A percentile compares a stretch with the other conserved stretches of the same genome.
Conservation (phyloP, 2,797 vertebrate genomes). For the Hydrolagus colliei region DNA sequence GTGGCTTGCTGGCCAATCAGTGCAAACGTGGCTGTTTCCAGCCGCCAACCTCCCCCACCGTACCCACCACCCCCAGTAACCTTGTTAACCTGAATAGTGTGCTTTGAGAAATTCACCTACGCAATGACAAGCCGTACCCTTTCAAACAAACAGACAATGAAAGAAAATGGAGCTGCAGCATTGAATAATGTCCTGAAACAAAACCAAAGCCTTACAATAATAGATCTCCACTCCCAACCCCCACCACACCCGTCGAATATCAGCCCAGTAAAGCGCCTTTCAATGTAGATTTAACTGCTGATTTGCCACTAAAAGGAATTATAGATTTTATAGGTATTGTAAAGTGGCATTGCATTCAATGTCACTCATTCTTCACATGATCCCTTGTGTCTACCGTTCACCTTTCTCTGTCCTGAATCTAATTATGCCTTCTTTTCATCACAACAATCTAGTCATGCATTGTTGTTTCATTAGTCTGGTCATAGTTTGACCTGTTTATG, state of each 20-base stretch:
- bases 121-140: no score
- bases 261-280: not conserved
- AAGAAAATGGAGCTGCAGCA: not conserved
- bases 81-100: no score
- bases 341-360: conserved; percentile 9
- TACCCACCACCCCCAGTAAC: no score
- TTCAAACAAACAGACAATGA: not conserved
- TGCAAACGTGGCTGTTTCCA: no score
- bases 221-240: not conserved
- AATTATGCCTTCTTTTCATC: conserved; percentile 9
- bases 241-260: not conserved
- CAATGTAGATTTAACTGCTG: not conserved
- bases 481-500: no score
- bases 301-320: not conserved
- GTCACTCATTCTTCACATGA: not conserved
- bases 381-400: not conserved
- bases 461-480: not conserved
- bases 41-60: no score
- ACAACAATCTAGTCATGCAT: not conserved
- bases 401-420: not conserved
- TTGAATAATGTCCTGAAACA: no score
- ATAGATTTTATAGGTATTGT: not conserved
- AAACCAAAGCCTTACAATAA: not conserved
- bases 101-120: not conserved
- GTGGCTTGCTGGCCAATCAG: no score